Conservation (phyloP, 1,140 invertebrate species). For the Drosophila parvula region DNA sequence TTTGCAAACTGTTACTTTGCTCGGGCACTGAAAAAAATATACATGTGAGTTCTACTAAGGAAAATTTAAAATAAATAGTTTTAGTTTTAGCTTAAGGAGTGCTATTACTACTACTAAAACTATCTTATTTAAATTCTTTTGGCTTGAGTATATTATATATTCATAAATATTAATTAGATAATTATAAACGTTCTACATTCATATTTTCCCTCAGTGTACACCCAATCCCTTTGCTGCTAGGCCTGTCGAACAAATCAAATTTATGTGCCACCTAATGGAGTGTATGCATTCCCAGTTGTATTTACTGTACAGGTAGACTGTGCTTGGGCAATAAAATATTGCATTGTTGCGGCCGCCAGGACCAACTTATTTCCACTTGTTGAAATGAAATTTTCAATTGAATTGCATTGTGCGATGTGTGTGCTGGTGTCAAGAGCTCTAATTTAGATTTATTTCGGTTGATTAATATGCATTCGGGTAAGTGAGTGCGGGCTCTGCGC, state of each 20-base stretch:
- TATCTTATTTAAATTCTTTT: too few species aligned
- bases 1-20: slow-evolving; percentile 20
- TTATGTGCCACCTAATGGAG: slow-evolving; percentile 37
- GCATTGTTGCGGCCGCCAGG: slow-evolving; percentile 25
- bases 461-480: slow-evolving; percentile 66
- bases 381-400: slow-evolving; percentile 68
- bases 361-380: slow-evolving; percentile 57
- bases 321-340: slow-evolving; percentile 58
- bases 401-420: slow-evolving; percentile 47
- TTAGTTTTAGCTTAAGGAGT: too few species aligned
- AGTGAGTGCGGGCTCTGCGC: slow-evolving; percentile 7
- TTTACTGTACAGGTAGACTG: slow-evolving; percentile 33
- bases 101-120: too few species aligned
- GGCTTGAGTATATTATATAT: neutral
- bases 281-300: slow-evolving; percentile 15
- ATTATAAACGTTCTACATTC: neutral
- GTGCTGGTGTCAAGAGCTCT: slow-evolving; percentile 67
- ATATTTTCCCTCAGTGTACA: slow-evolving; percentile 20
- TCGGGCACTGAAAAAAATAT: slow-evolving; percentile 6
- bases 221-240: slow-evolving; percentile 3
- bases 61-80: too few species aligned
- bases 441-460: slow-evolving; percentile 65
- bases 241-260: slow-evolving; percentile 59
- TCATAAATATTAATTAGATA: neutral
- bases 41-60: neutral